phyloP scores from a whole-genome alignment of 2,888 invertebrate species.

The Eledone cirrhosa region DNA sequence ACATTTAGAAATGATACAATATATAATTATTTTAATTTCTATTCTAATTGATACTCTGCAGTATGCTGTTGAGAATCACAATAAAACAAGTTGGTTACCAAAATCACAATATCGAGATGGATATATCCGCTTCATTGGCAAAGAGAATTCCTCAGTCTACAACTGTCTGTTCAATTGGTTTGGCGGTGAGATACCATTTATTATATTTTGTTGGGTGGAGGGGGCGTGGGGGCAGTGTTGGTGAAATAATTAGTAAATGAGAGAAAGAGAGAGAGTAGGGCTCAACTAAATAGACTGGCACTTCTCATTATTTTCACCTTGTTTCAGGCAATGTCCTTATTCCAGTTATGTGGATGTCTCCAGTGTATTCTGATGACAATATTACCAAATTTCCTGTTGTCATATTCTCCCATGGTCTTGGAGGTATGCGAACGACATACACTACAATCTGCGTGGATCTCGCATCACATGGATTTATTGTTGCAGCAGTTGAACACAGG shows the following conservation, averaged over 20 bases:
- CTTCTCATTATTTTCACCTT: neutral
- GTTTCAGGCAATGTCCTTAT: conserved; percentile 68
- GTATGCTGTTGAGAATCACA: conserved; percentile 69
- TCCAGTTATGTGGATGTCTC: conserved; percentile 71
- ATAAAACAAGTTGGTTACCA: conserved; percentile 72
- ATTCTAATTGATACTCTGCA: conserved; percentile 62
- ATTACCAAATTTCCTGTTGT: conserved; percentile 69
- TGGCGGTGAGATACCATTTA: conserved; percentile 38
- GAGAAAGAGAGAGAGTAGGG: too few relatives aligned
- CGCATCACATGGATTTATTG: conserved; percentile 75
- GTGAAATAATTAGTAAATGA: too few relatives aligned
- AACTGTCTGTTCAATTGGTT: conserved; percentile 52
- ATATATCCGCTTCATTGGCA: conserved; percentile 66
- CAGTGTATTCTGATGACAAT: conserved; percentile 47
- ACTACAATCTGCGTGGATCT: conserved; percentile 73
- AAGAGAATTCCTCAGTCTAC: conserved; percentile 47
- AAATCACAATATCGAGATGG: conserved; percentile 71
- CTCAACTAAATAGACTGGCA: too few relatives aligned
- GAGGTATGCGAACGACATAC: conserved; percentile 73
- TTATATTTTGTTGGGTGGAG: neutral
- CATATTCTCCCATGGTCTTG: conserved; percentile 76
- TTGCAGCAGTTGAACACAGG: conserved; percentile 76
- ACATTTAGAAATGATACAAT: too few relatives aligned
- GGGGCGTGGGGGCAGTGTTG: too few relatives aligned
- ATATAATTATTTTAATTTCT: neutral